Percentiles rank a stretch among this genome's conserved stretches.
Conservation (phyloP, 2,113 vertebrate genomes). For the Rhinopomastus cyanomelas region DNA sequence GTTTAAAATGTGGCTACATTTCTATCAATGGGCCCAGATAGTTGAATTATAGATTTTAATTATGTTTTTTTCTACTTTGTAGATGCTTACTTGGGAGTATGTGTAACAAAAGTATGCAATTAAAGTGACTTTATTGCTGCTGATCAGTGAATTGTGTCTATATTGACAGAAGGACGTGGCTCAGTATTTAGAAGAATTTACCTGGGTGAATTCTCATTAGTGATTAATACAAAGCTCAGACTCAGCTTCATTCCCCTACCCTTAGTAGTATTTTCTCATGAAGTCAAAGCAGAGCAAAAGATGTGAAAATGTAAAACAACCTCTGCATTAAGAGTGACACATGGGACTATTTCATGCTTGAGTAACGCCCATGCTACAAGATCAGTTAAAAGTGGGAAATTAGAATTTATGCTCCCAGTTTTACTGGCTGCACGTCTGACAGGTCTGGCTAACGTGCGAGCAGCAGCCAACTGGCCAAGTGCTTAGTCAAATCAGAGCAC, state of each 20-base stretch:
- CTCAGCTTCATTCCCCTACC: neutral
- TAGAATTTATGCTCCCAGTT: neutral
- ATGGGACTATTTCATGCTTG: neutral
- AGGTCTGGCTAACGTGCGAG: neutral
- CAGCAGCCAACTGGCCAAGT: neutral
- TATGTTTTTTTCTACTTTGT: constrained; percentile 26
- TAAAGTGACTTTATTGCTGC: constrained; percentile 18
- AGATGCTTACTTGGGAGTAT: constrained; percentile 40
- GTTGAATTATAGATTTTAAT: constrained; percentile 52
- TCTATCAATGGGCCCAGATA: constrained; percentile 28
- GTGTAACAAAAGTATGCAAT: neutral
- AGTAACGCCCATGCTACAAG: neutral
- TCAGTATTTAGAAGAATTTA: neutral
- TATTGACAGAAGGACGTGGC: neutral
- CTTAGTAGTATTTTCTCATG: neutral
- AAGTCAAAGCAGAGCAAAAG: neutral
- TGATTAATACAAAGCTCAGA: neutral
- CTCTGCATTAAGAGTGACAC: neutral
- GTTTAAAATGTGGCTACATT: constrained; percentile 34
- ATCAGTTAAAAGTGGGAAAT: neutral
- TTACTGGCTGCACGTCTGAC: neutral
- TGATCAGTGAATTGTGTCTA: neutral
- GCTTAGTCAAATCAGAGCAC: neutral
- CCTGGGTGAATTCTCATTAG: neutral
- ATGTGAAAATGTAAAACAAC: neutral